phyloP scores from a whole-genome alignment of 1,140 invertebrate genomes.

The Drosophila willistoni region DNA sequence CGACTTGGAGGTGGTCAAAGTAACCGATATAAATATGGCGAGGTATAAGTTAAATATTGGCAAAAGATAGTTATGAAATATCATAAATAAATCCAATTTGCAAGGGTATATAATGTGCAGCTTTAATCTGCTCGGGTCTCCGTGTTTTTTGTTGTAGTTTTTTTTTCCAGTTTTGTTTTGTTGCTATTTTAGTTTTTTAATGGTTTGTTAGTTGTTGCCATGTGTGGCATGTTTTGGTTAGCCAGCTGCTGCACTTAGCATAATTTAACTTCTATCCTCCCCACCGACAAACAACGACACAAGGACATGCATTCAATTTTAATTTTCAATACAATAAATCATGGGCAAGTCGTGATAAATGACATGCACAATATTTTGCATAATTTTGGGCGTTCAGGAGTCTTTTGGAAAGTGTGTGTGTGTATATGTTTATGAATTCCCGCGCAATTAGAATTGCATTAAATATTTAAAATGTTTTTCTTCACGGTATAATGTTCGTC shows the following conservation, averaged over 20 bases:
- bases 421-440: slow-evolving; percentile 37
- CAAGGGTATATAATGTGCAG: not conserved
- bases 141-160: not conserved
- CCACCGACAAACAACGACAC: slow-evolving; percentile 15
- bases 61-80: too few relatives aligned
- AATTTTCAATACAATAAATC: slow-evolving; percentile 72
- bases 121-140: not conserved
- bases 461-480: slow-evolving; percentile 65
- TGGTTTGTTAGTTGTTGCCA: slow-evolving; percentile 5
- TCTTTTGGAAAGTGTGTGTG: slow-evolving; percentile 4
- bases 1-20: too few relatives aligned
- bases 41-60: too few relatives aligned
- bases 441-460: slow-evolving; percentile 73
- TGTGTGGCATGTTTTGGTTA: slow-evolving; percentile 50
- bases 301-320: slow-evolving; percentile 41
- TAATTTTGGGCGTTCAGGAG: slow-evolving; percentile 26
- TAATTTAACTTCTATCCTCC: slow-evolving; percentile 34
- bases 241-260: slow-evolving; percentile 50
- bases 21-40: too few relatives aligned
- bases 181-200: slow-evolving; percentile 8
- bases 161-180: not conserved
- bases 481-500: slow-evolving; percentile 7
- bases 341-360: slow-evolving; percentile 49
- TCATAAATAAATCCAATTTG: not conserved
- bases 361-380: slow-evolving; percentile 50